A percentile compares a stretch with the other conserved stretches of the same genome.
Evolutionary conservation across 2,113 vertebrate species (phyloP).

Genomic region (Callocephalon fimbriatum): DNA sequence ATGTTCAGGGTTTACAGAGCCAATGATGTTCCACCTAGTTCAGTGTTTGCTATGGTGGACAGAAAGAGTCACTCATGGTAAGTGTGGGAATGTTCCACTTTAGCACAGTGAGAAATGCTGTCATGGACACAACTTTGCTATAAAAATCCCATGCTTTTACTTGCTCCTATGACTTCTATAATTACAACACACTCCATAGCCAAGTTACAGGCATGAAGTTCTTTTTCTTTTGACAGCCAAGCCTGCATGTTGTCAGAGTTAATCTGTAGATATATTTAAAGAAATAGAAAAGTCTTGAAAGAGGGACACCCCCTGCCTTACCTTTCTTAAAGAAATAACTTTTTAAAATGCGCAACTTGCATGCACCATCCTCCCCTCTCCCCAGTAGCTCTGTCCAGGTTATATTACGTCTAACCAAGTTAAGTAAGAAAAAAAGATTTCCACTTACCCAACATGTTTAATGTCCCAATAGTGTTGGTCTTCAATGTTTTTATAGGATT

Average conservation of each 20-base stretch:
- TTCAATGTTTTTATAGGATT: constrained; percentile 99
- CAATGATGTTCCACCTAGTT: neutral
- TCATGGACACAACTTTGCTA: neutral
- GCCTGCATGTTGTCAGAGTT: neutral
- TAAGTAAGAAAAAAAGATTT: neutral
- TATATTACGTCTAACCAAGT: neutral
- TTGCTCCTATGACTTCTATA: neutral
- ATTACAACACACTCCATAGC: neutral
- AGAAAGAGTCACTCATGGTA: neutral
- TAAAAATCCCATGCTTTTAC: neutral
- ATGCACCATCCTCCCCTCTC: neutral
- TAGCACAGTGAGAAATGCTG: neutral
- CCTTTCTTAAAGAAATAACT: neutral
- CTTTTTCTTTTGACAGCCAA: neutral
- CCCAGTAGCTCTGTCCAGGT: neutral
- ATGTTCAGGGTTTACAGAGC: neutral
- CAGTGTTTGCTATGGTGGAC: accelerated
- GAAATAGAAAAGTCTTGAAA: neutral
- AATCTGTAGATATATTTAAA: neutral
- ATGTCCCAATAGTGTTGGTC: constrained; percentile 96
- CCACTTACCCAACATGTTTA: constrained; percentile 96
- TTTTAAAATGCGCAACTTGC: neutral
- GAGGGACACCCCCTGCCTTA: accelerated
- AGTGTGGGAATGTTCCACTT: accelerated
- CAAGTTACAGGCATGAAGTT: neutral